Base-by-base conservation (phyloP, 2,797 vertebrate genomes). In the Enteromius mattozi region DNA sequence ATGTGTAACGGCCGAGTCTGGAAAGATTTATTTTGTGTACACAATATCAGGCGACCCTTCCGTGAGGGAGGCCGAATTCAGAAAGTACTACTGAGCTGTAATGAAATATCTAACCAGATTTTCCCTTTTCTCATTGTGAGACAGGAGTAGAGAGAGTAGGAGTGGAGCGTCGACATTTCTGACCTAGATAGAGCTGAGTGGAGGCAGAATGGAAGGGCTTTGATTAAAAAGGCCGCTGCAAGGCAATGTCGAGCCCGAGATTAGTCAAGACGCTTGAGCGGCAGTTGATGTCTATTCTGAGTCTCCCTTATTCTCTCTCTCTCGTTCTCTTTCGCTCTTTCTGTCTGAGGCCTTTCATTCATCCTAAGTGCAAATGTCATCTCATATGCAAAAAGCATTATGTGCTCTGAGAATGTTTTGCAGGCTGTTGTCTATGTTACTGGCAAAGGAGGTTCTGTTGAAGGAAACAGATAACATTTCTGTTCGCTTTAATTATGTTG, bases 181-280 rank as follows among this genome's bases (percentile, higher is more conserved):
- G 89, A 90, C 89, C 86, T 85, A 90, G 86, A 88, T 88, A 85
- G 68, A 86, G 82, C 84, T 71, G 82, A 69, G 82, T 71, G 85
- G 33, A 77, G 27, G 56, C 56, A 74, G 68, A 68, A 77, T 72
- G 79, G 85, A 86, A 85, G 80, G 61, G 72, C 79, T 45, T 49
- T 85, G 78, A 88, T 87, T 86, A 88, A 87, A 87, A 86, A 84
- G 81, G 56, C 66, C 40, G 82, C 85, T 82, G 77, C 78, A 69
- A 88, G 86, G 81, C 89, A 88, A 61, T 33, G 70, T 59, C 68
- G 40, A 85, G 86, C 70, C 81, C 72, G 30, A 72, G 86, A 87
- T 84, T 80, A 88, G 81, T 66, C 66, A 65, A 83, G 84, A 75
- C 63, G 72, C 66, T 59, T 78, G 7, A 66, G n/a, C 27, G 37